Percentiles rank a stretch among this genome's conserved stretches.
Conservation (phyloP, 1,140 invertebrate species). For the Drosophila neocordata region DNA sequence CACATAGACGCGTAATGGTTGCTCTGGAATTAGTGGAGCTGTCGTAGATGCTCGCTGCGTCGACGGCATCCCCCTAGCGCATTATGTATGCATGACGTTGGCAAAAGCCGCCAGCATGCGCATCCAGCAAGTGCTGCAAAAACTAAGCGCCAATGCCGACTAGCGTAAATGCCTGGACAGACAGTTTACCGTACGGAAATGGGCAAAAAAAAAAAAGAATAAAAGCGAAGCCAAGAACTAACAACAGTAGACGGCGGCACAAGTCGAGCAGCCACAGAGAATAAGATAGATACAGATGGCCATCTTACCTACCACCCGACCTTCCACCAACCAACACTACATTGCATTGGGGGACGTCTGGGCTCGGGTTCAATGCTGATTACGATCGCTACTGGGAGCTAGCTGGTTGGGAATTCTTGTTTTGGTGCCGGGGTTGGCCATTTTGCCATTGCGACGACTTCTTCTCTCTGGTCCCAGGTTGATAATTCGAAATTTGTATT, state of each 20-base stretch:
- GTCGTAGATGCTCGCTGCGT: constrained; percentile 33
- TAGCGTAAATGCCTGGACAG: constrained; percentile 67
- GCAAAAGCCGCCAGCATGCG: constrained; percentile 34
- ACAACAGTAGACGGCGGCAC: constrained; percentile 26
- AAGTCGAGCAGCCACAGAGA: constrained; percentile 47
- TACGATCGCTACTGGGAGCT: constrained; percentile 57
- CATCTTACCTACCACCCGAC: not conserved
- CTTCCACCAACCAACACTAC: no score
- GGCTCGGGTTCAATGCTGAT: constrained; percentile 68
- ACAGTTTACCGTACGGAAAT: constrained; percentile 6
- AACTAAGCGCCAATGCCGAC: constrained; percentile 28
- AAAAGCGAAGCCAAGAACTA: constrained; percentile 21
- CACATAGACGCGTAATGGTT: constrained; percentile 42
- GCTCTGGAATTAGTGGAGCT: constrained; percentile 69
- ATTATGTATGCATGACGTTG: constrained; percentile 78
- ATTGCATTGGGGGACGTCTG: constrained; percentile 22
- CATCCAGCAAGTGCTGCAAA: constrained; percentile 1
- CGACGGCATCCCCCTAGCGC: constrained; percentile 64
- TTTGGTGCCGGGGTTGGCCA: constrained; percentile 27
- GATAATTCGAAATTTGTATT: constrained; percentile 83
- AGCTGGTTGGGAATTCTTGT: not conserved
- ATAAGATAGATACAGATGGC: constrained; percentile 35
- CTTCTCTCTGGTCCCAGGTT: constrained; percentile 59
- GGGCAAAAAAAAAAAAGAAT: constrained; percentile 23
- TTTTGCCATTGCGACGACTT: constrained; percentile 47